phyloP scores from a whole-genome alignment of 2,113 vertebrate genomes.

The Uria aalge region DNA sequence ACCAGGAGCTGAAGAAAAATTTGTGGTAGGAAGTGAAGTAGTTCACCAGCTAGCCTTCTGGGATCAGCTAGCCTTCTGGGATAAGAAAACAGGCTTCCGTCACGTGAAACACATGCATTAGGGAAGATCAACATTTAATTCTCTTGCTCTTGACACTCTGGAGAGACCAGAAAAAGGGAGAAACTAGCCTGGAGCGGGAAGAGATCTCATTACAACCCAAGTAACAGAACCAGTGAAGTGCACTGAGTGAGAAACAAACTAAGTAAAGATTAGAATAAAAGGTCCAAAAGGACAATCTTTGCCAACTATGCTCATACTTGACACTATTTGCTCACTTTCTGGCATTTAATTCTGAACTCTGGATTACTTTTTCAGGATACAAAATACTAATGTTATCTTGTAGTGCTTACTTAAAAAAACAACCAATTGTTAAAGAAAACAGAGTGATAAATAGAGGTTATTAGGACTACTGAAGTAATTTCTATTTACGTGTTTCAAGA shows the following conservation, averaged over 20 bases:
- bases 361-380: neutral
- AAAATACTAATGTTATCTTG: neutral
- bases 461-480: neutral
- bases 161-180: neutral
- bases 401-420: neutral
- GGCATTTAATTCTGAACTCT: neutral
- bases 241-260: neutral
- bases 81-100: neutral
- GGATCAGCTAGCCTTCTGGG: neutral
- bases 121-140: neutral
- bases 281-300: neutral
- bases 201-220: neutral
- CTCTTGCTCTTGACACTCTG: neutral
- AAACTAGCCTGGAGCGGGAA: neutral
- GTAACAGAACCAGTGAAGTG: neutral
- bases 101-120: accelerated
- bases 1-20: neutral
- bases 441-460: neutral
- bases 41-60: neutral
- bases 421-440: neutral
- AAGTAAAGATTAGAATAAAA: neutral
- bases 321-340: neutral
- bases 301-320: neutral
- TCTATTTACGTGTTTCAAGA: neutral
- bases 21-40: neutral